Conservation (phyloP, 2,888 invertebrate species). For the Caprella mutica region DNA sequence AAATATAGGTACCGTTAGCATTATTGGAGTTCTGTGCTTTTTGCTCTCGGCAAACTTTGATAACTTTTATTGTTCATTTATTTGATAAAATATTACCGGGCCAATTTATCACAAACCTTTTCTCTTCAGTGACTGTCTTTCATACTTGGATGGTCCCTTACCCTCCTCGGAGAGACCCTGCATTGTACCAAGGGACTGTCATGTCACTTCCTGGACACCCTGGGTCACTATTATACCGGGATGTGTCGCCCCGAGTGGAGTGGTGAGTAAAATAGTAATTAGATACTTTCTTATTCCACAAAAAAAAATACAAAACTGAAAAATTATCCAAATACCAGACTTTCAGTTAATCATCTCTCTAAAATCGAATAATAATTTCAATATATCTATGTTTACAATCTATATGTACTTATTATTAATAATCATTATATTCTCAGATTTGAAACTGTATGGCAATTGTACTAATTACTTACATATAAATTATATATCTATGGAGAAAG, state of each 20-base stretch:
- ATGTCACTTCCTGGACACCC: conserved; percentile 49
- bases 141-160: conserved; percentile 35
- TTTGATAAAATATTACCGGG: too few species aligned
- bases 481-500: neutral
- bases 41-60: too few species aligned
- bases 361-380: too few species aligned
- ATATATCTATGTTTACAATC: neutral
- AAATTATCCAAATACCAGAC: too few species aligned
- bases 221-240: conserved; percentile 50
- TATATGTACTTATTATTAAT: neutral
- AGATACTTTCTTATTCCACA: neutral
- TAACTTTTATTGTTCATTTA: conserved; percentile 12
- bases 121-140: too few species aligned
- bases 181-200: conserved; percentile 48
- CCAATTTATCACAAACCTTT: too few species aligned
- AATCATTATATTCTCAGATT: neutral
- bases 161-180: conserved; percentile 41
- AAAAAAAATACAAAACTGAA: too few species aligned
- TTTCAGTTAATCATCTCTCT: too few species aligned
- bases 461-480: neutral
- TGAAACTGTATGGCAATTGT: neutral
- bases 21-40: too few species aligned
- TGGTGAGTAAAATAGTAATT: conserved; percentile 35
- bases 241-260: conserved; percentile 41
- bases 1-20: neutral